Percentiles rank a stretch among this genome's conserved stretches.
phyloP scores from a whole-genome alignment of 1,140 invertebrate species.

The Tetramorium simillimum region DNA sequence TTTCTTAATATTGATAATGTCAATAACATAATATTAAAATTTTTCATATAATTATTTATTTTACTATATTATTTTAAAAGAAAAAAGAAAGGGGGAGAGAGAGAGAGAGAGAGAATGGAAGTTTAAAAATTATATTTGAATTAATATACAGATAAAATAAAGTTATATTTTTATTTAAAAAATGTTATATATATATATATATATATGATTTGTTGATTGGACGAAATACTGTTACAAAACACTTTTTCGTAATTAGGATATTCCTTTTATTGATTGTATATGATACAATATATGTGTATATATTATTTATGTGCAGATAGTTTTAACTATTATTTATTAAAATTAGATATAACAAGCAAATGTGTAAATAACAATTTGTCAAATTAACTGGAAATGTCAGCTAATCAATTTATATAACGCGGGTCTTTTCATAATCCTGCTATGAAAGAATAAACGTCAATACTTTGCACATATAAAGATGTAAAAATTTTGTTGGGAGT shows the following conservation, averaged over 20 bases:
- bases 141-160: not conserved
- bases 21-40: not conserved
- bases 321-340: constrained; percentile 4
- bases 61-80: not conserved
- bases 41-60: not conserved
- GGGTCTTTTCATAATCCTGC: not conserved
- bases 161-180: not conserved
- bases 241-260: not conserved
- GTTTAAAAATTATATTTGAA: not conserved
- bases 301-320: not conserved
- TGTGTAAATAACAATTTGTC: constrained; percentile 30
- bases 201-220: not conserved
- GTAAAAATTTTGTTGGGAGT: not conserved
- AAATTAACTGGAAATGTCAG: not conserved
- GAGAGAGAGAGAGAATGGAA: not conserved
- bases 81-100: too few species aligned
- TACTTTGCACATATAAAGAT: not conserved
- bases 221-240: not conserved
- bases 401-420: not conserved
- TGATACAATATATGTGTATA: not conserved
- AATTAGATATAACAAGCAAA: constrained; percentile 5
- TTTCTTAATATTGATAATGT: not conserved
- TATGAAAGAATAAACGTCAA: not conserved
- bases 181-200: not conserved
- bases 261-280: not conserved